Conservation (phyloP, 2,888 invertebrate species). For the Vannuccia rotundouncinata region DNA sequence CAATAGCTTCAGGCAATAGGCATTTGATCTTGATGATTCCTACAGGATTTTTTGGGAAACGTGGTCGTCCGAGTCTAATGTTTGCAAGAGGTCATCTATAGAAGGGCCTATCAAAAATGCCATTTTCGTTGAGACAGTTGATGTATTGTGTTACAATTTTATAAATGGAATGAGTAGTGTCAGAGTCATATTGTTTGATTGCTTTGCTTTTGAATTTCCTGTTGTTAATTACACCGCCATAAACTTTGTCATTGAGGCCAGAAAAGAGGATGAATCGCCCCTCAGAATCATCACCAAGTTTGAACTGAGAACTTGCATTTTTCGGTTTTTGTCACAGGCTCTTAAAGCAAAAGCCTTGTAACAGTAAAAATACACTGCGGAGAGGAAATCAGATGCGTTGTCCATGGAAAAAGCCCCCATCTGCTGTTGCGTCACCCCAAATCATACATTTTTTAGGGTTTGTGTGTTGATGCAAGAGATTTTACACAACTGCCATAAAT, state of each 20-base stretch:
- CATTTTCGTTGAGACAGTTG: not conserved
- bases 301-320: conserved; percentile 23
- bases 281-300: conserved; percentile 14
- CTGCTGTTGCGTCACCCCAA: not conserved
- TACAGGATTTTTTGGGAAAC: not conserved
- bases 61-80: not conserved
- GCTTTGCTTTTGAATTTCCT: not conserved
- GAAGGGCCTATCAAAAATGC: not conserved
- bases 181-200: conserved; percentile 23
- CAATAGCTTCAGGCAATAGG: not conserved
- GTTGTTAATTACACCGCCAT: conserved; percentile 1
- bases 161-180: not conserved
- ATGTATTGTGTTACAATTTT: conserved; percentile 10
- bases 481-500: conserved; percentile 15
- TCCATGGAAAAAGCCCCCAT: conserved; percentile 16
- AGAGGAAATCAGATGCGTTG: conserved; percentile 13
- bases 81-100: not conserved
- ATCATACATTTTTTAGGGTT: not conserved
- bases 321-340: conserved; percentile 16
- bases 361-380: conserved; percentile 27
- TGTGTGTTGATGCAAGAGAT: conserved; percentile 1
- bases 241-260: conserved; percentile 6
- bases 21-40: not conserved
- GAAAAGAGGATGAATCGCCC: conserved; percentile 6
- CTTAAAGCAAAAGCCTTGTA: conserved; percentile 17